Evolutionary conservation across 2,888 invertebrate genomes (phyloP).

Genomic region (Stenchaetothrips biformis): DNA sequence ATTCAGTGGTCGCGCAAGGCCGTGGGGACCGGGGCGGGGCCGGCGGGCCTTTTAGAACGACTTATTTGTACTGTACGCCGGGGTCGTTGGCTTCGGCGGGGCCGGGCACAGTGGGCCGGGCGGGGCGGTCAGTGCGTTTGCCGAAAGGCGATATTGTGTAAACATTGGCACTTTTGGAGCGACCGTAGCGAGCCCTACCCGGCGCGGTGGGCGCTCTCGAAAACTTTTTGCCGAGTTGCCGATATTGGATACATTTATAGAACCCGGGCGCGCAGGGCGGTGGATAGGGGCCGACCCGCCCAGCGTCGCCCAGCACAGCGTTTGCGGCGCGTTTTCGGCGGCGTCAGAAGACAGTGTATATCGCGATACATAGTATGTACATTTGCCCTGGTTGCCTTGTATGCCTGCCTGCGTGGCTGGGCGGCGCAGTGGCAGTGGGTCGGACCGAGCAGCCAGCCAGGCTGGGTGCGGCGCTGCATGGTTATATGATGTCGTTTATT

Average conservation of each 20-base stretch:
- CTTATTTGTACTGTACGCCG: too few relatives aligned
- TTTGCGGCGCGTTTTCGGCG: not conserved
- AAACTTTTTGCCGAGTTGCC: not conserved
- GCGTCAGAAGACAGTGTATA: not conserved
- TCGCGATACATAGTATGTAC: not conserved
- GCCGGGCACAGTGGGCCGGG: too few relatives aligned
- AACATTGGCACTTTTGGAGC: conserved; percentile 1
- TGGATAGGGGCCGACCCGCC: too few relatives aligned
- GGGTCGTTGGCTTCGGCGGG: not conserved
- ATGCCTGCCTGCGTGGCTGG: not conserved
- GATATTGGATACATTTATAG: not conserved
- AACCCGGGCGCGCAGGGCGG: not conserved
- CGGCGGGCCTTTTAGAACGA: not conserved
- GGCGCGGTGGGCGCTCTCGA: too few relatives aligned
- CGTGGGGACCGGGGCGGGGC: not conserved
- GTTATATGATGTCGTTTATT: conserved; percentile 11
- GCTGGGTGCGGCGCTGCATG: not conserved
- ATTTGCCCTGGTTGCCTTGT: not conserved
- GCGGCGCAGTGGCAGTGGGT: not conserved
- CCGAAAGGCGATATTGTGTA: conserved; percentile 13
- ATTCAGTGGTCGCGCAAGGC: too few relatives aligned
- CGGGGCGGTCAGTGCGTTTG: not conserved
- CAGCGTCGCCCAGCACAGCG: too few relatives aligned
- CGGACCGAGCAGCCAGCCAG: not conserved
- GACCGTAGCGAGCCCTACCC: too few relatives aligned